Conservation (phyloP, 2,888 invertebrate species). For the Sylvicola cinctus region DNA sequence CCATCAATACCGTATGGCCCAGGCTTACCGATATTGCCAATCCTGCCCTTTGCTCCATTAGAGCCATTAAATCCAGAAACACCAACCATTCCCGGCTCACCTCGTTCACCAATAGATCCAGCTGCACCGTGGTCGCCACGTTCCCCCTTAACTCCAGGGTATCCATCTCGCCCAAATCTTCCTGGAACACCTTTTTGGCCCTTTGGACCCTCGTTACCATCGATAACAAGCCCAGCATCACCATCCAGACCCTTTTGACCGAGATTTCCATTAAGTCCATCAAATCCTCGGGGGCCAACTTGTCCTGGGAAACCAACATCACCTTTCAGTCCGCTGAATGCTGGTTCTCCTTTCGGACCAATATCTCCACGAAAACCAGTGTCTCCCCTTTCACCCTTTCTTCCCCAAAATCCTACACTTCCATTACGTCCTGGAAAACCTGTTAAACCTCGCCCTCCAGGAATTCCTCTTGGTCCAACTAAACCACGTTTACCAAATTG, state of each 20-base stretch:
- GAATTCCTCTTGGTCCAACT: slow-evolving; percentile 12
- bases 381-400: slow-evolving; percentile 11
- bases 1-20: slow-evolving; percentile 30
- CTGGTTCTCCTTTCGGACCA: slow-evolving; percentile 32
- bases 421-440: slow-evolving; percentile 16
- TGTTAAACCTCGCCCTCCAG: slow-evolving; percentile 11
- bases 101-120: slow-evolving; percentile 31
- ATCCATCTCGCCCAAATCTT: not conserved
- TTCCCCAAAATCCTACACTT: slow-evolving; percentile 13
- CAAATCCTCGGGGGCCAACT: slow-evolving; percentile 23
- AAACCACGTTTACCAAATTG: slow-evolving; percentile 17
- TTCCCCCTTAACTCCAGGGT: slow-evolving; percentile 3
- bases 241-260: slow-evolving; percentile 1
- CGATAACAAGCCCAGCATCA: slow-evolving; percentile 7
- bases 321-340: slow-evolving; percentile 40
- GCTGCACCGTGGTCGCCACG: slow-evolving; percentile 28
- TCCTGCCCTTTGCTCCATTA: slow-evolving; percentile 19
- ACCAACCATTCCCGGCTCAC: slow-evolving; percentile 30
- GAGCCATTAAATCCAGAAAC: slow-evolving; percentile 25
- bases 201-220: not conserved
- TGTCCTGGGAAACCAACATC: slow-evolving; percentile 31
- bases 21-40: slow-evolving; percentile 31
- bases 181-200: slow-evolving; percentile 13
- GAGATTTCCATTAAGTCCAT: slow-evolving; percentile 9
- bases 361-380: slow-evolving; percentile 12